Percentiles rank a stretch among this genome's conserved stretches.
Conservation (phyloP, 2,888 invertebrate species). For the Myathropa florea region DNA sequence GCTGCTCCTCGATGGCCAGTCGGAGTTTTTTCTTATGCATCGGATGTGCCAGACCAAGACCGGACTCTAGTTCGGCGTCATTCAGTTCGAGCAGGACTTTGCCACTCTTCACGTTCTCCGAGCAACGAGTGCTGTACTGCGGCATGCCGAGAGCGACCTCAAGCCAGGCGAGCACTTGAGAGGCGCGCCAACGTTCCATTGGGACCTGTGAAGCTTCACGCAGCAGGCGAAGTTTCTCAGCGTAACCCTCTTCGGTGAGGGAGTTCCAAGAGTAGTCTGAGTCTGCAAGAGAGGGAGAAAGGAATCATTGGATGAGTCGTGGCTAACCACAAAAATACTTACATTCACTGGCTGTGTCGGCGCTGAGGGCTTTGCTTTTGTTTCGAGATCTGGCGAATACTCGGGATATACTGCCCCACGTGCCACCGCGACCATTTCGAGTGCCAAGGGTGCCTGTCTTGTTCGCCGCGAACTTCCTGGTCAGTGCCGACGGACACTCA, state of each 20-base stretch:
- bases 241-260: slow-evolving; percentile 79
- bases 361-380: slow-evolving; percentile 85
- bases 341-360: slow-evolving; percentile 83
- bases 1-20: slow-evolving; percentile 95
- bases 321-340: slow-evolving; percentile 72
- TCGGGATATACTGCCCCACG: slow-evolving; percentile 95
- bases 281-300: slow-evolving; percentile 70
- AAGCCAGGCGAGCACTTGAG: slow-evolving; percentile 96
- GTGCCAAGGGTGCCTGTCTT: slow-evolving; percentile 80
- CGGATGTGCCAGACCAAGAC: slow-evolving; percentile 94
- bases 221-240: slow-evolving; percentile 81
- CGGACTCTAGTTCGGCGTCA: slow-evolving; percentile 94
- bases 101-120: slow-evolving; percentile 97
- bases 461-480: slow-evolving; percentile 78
- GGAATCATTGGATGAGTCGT: not conserved
- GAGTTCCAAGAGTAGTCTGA: slow-evolving; percentile 80
- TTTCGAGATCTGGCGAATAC: slow-evolving; percentile 93
- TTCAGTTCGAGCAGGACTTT: slow-evolving; percentile 96
- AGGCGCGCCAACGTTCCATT: slow-evolving; percentile 94
- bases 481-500: slow-evolving; percentile 84
- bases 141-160: slow-evolving; percentile 97
- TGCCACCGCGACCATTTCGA: slow-evolving; percentile 86
- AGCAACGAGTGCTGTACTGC: slow-evolving; percentile 93
- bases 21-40: slow-evolving; percentile 96
- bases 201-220: slow-evolving; percentile 92